phyloP scores from a whole-genome alignment of 2,113 vertebrate species.

The Trichomycterus rosablanca region DNA sequence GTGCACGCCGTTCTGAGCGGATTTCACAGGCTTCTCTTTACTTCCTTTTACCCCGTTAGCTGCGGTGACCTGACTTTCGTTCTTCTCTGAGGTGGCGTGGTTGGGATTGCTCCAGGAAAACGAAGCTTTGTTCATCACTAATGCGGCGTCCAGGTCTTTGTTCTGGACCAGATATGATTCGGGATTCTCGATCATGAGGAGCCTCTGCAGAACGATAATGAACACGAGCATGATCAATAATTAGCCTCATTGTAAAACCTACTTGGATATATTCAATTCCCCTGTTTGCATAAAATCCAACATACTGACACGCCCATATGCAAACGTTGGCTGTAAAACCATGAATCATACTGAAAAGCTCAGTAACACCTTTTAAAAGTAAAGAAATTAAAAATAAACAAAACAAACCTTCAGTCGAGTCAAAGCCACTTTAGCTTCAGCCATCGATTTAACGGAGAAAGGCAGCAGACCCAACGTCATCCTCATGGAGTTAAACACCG shows the following conservation, averaged over 20 bases:
- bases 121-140: conserved; percentile 71
- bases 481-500: conserved; percentile 75
- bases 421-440: conserved; percentile 63
- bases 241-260: too few relatives aligned
- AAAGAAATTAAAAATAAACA: too few relatives aligned
- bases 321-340: too few relatives aligned
- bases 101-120: conserved; percentile 63
- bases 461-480: conserved; percentile 66
- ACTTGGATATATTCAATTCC: too few relatives aligned
- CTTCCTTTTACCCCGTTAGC: conserved; percentile 1
- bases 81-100: conserved; percentile 2
- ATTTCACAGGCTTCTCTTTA: conserved; percentile 6
- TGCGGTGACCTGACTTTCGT: too few relatives aligned
- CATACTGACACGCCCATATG: too few relatives aligned
- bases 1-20: background rate
- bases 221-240: too few relatives aligned
- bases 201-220: conserved; percentile 66
- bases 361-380: too few relatives aligned
- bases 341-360: too few relatives aligned
- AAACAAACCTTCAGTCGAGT: conserved; percentile 62
- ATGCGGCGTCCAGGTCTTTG: conserved; percentile 55
- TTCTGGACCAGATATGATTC: conserved; percentile 64
- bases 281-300: too few relatives aligned
- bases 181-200: conserved; percentile 69
- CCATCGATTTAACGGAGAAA: conserved; percentile 64